These are phyloP conservation scores for Oxyteleia sp. DNA, from an alignment of 2,888 invertebrate genomes.

Conservation along the genomic window DNA sequence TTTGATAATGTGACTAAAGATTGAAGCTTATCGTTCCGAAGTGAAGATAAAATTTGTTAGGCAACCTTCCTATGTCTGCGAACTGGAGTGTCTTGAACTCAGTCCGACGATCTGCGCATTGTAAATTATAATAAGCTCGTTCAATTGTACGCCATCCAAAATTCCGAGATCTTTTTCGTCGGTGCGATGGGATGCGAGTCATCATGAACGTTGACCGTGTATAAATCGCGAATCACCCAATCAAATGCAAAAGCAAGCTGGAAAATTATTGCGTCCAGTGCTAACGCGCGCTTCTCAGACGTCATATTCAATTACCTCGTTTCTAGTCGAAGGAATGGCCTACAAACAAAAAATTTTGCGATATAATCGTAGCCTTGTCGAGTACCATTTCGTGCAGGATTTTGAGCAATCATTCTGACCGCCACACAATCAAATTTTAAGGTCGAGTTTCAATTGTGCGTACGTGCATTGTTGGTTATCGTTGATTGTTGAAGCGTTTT, in stretches of 20 bases:
- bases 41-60: too few relatives aligned
- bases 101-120: constrained; percentile 18
- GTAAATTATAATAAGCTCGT: constrained; percentile 41
- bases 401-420: constrained; percentile 45
- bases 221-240: constrained; percentile 44
- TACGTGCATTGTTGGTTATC: constrained; percentile 34
- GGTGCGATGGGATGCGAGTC: not conserved
- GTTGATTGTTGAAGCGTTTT: constrained; percentile 39
- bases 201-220: constrained; percentile 17
- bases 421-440: constrained; percentile 55
- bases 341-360: too few relatives aligned
- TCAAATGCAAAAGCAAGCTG: constrained; percentile 50
- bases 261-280: constrained; percentile 72
- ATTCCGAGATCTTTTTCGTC: constrained; percentile 7
- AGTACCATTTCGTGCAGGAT: too few relatives aligned
- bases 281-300: constrained; percentile 76
- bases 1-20: too few relatives aligned
- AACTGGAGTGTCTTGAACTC: constrained; percentile 32
- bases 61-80: constrained; percentile 17
- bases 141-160: constrained; percentile 29
- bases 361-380: too few relatives aligned
- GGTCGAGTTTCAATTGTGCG: constrained; percentile 34
- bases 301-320: constrained; percentile 66
- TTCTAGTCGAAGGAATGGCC: constrained; percentile 75
- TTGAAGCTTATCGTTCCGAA: too few relatives aligned